A percentile compares a stretch with the other conserved stretches of the same genome.
These are phyloP conservation scores for Xiphophorus couchianus DNA, from an alignment of 2,113 vertebrate species.

Conservation along the genomic window DNA sequence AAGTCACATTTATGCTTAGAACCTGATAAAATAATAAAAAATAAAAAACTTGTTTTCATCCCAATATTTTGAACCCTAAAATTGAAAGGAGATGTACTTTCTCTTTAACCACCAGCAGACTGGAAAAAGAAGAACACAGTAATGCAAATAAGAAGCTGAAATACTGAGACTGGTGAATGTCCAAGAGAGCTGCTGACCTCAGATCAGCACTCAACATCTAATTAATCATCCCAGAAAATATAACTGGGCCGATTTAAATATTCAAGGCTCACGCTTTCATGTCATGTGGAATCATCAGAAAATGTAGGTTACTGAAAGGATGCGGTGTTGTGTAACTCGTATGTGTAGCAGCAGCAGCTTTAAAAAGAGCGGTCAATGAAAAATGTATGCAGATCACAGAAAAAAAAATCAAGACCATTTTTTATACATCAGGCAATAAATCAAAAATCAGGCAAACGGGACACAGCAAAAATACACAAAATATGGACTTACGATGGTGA, in stretches of 20 bases:
- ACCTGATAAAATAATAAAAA: too few species aligned
- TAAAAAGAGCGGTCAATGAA: neutral
- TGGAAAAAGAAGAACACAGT: too few species aligned
- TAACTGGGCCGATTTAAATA: neutral
- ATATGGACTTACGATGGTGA: constrained; percentile 93
- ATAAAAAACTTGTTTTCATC: too few species aligned
- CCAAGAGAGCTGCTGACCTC: neutral
- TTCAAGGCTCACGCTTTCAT: neutral
- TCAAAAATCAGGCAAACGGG: neutral
- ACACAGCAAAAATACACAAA: neutral
- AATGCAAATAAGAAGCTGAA: too few species aligned
- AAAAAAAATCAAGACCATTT: neutral
- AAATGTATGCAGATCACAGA: neutral
- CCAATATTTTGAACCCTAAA: too few species aligned
- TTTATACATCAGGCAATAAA: neutral
- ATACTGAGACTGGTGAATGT: neutral
- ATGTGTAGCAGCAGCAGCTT: neutral
- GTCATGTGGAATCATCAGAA: neutral
- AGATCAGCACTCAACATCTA: neutral
- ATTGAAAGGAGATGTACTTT: too few species aligned
- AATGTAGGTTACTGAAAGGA: neutral
- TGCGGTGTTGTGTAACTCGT: neutral
- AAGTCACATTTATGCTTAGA: too few species aligned
- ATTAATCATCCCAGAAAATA: neutral
- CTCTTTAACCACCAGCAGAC: too few species aligned